A percentile compares a stretch with the other conserved stretches of the same genome.
Conservation (phyloP, 2,113 vertebrate species). For the Xenus cinereus region DNA sequence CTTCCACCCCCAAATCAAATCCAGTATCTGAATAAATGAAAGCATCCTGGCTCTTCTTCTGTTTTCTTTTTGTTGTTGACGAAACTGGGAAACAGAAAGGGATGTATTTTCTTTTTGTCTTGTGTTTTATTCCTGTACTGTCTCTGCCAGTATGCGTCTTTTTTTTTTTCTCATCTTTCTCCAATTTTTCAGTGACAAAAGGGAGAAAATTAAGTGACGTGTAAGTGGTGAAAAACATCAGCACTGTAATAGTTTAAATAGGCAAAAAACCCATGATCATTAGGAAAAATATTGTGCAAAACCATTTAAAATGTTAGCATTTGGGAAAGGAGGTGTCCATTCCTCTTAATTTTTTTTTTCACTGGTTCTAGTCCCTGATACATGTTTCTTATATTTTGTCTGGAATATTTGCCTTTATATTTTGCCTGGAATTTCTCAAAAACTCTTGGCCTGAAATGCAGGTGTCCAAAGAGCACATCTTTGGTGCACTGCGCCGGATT, state of each 20-base stretch:
- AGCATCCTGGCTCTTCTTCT: background rate
- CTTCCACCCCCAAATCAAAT: background rate
- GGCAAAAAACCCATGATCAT: background rate
- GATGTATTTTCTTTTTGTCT: background rate
- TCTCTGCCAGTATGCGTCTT: background rate
- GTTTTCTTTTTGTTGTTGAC: background rate
- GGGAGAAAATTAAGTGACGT: background rate
- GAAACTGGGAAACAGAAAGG: background rate
- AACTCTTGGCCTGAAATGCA: constrained; percentile 22
- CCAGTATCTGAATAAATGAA: background rate
- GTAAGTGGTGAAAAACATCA: background rate
- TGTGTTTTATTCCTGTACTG: background rate
- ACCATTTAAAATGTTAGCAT: background rate
- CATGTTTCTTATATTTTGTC: background rate
- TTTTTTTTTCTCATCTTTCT: background rate
- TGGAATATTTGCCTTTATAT: background rate
- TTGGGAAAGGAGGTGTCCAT: background rate
- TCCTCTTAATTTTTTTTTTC: background rate
- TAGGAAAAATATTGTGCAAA: background rate
- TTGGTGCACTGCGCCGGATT: background rate
- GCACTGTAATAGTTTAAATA: background rate
- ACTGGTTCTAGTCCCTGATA: background rate
- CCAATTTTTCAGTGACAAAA: background rate
- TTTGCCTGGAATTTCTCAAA: constrained; percentile 16
- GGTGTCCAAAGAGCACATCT: background rate